Evolutionary conservation across 2,797 vertebrate genomes (phyloP), one percentile per base, ranked within the genome.

Genomic region (Capromys pilorides): DNA sequence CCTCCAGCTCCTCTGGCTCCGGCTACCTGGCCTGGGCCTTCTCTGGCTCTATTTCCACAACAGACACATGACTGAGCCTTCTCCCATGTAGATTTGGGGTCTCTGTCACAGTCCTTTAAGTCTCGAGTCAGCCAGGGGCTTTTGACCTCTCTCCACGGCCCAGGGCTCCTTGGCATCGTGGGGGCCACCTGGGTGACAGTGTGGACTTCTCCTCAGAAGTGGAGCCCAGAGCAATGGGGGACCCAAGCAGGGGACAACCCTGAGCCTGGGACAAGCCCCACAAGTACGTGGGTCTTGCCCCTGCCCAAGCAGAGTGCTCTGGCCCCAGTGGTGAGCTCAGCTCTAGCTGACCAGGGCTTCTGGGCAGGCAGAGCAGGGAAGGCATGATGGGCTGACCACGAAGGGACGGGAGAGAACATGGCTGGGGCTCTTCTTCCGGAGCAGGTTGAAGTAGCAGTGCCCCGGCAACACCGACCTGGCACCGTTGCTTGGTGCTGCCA

Each of bases 1-100:
- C 90, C 96, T 97, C 88, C 6, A 33, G 88, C 88, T 82, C 79
- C 86, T 93, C 78, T 1, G 62, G 78, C 95, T 96, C 88, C 86
- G 91, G 95, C 93, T 84, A 85, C 39, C 88, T 94, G 5, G 11
- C 86, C 19, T 61, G 85, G 86, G 78, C 59, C 88, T 89, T 92
- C 57, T 79, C 39, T 31, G 67, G 82, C 93, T 93, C 26, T 8
- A 2, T 49, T 45, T 49, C 91, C 87, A 59, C 90, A 95, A 85
- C 64, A 96, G 94, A 94, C 84, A 87, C 91, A 93, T 88, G 91
- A 81, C 51, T 36, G 59, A 5, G 61, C 73, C 54, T 75, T 66
- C 51, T 61, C 79, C 39, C 28, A 19, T 57, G 24, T 41, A 59
- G 54, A 90, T 59, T 66, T 57, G 14, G 57, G 78, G 82, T 33